Evolutionary conservation across 2,888 invertebrate genomes (phyloP), one percentile per base, ranked within the genome.

Genomic region (Eupsilia transversa): DNA sequence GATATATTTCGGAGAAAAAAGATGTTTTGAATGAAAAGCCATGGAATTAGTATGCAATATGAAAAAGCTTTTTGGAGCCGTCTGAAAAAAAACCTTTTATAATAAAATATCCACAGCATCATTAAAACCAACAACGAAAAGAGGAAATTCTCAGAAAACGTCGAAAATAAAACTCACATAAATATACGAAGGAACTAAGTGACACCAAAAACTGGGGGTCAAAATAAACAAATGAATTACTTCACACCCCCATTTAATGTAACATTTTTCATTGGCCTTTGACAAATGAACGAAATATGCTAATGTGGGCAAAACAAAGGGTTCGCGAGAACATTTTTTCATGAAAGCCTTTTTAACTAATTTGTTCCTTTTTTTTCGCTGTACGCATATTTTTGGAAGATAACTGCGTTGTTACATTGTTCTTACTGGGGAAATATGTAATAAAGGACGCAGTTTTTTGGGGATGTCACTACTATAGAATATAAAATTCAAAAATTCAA

Each of bases 221-320:
- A 67, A n/a, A 80, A 66, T 66, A 66, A 80, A 61, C 60, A 74
- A 80, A 65, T 56, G 41, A 80, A 77, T 74, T 74, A 65, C 66
- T 79, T 79, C 33, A 49, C 76, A 49, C 81, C 59, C 69, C 41
- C 33, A 54, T 67, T 83, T 79, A 83, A 74, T 71, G 59, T 79
- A 63, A 35, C 64, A 83, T 82, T 79, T 83, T 83, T 82, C 81
- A 82, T 74, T 71, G 84, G 60, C 41, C 83, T 79, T 83, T 83
- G 85, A 85, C 56, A 82, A 83, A 83, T 83, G 83, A 73, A 73
- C 63, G 72, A 83, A 83, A 82, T 83, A 83, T 83, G 83, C 71
- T 85, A 83, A 83, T 85, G 35, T 46, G 23, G 12, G 30, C 71
- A 46, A 75, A 83, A 85, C 72, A 82, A 82, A 81, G 73, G 73